phyloP scores from a whole-genome alignment of 2,888 invertebrate species.

The Rhagonycha fulva region DNA sequence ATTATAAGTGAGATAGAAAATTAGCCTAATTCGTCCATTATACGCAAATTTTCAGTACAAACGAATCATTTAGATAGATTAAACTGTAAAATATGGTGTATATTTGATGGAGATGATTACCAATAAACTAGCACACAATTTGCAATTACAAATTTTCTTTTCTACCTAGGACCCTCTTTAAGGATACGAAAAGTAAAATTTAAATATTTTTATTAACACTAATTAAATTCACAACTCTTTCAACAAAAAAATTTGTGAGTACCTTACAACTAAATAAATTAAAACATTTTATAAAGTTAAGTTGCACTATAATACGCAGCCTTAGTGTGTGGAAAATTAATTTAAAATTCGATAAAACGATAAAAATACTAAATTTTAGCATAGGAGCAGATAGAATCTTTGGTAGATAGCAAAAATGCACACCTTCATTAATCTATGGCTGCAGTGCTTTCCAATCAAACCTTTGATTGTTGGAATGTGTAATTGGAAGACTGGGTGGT shows the following conservation, averaged over 20 bases:
- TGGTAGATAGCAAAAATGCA: background rate
- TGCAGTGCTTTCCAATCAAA: constrained; percentile 75
- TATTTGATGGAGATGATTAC: too few species aligned
- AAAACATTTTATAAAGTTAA: background rate
- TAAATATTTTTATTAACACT: background rate
- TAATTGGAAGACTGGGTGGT: constrained; percentile 82
- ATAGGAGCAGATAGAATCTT: background rate
- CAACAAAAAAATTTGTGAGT: background rate
- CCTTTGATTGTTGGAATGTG: constrained; percentile 83
- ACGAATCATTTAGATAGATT: too few species aligned
- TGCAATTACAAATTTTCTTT: too few species aligned
- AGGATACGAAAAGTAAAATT: too few species aligned
- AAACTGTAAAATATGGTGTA: too few species aligned
- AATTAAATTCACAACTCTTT: background rate
- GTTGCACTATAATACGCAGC: background rate
- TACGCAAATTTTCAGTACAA: too few species aligned
- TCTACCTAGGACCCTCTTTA: too few species aligned
- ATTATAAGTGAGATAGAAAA: too few species aligned
- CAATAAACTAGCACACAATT: too few species aligned
- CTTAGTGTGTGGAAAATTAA: background rate
- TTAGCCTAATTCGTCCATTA: too few species aligned
- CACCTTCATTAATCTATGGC: constrained; percentile 7
- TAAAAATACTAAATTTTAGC: background rate
- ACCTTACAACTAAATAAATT: background rate
- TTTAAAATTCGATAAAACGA: background rate